Evolutionary conservation across 1,140 invertebrate species (phyloP), one percentile per base, ranked within the genome.

Genomic region (Amyelois transitella): DNA sequence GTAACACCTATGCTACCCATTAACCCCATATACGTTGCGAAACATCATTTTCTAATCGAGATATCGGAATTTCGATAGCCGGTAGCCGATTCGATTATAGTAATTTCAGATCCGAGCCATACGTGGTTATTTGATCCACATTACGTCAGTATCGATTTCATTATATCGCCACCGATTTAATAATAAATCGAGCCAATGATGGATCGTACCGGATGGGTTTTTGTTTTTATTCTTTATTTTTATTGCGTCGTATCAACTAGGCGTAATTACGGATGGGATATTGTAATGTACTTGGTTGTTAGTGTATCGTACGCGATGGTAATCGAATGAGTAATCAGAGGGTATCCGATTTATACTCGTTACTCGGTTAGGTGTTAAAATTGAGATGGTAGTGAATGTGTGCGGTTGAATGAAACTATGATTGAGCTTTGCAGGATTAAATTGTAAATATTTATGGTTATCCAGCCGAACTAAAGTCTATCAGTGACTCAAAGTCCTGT

Each of bases 141-240:
- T 74, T 75, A 75, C 70, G 66, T 69, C 67, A 77, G 64, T 81
- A 81, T 85, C 77, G 78, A 81, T 82, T 82, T 82, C 77, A 85
- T 85, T 85, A 81, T 55, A 78, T 71, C 60, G 63, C 66, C 64
- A 71, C 70, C 53, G 66, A 76, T 75, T 81, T 77, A 82, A 80
- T 77, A 74, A 74, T 66, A 62, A 66, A 66, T 63, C 64, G 58
- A 21, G 45, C 14, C 53, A 55, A 49, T 54, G 62, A 66, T 69
- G 66, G 59, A 71, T 76, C 66, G 61, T 48, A 58, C 20, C 77
- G 76, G 77, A 81, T 81, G 77, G 57, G 66, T 71, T 79, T 79
- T 77, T 79, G 64, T 81, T 75, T 65, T 70, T 64, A 60, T 70
- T 73, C 38, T 71, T 38, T 60, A 69, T 71, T 72, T 69, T 73